Conservation (phyloP, 2,888 invertebrate genomes). For the Dasysyrphus tricinctus region DNA sequence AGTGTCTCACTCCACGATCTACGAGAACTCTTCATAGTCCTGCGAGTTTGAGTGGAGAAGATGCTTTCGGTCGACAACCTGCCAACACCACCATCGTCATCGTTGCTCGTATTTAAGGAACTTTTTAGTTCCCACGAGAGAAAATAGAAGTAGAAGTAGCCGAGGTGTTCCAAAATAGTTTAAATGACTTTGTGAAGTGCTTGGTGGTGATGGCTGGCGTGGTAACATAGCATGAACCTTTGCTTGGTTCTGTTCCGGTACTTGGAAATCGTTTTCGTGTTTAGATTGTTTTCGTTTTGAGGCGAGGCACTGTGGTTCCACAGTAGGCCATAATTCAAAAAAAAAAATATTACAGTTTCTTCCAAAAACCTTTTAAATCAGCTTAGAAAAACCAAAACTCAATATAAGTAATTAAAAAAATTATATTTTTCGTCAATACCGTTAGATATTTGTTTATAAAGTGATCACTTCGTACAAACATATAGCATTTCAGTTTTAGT, state of each 20-base stretch:
- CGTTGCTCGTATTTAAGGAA: conserved; percentile 42
- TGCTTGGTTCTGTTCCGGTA: conserved; percentile 31
- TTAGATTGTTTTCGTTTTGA: conserved; percentile 50
- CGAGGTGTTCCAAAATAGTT: conserved; percentile 73
- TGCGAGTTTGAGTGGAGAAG: conserved; percentile 9
- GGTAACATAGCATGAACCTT: conserved; percentile 22
- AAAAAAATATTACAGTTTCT: no score
- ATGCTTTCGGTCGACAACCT: neutral
- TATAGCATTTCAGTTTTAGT: no score
- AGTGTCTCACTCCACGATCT: neutral
- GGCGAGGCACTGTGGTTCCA: no score
- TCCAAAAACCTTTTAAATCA: no score
- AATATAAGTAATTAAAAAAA: no score
- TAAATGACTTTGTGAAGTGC: conserved; percentile 66
- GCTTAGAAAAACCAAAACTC: no score
- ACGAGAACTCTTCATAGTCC: conserved; percentile 7
- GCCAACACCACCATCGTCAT: neutral
- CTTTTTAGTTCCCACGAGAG: conserved; percentile 53
- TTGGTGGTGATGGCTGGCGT: conserved; percentile 49
- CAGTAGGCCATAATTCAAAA: no score
- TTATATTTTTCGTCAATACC: no score
- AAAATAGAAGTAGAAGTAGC: conserved; percentile 62
- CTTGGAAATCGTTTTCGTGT: conserved; percentile 65
- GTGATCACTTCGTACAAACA: no score
- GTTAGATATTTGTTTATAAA: no score